A percentile compares a stretch with the other conserved stretches of the same genome.
These are phyloP conservation scores for Drosophila birchii DNA, from an alignment of 2,888 invertebrate species.

Conservation along the genomic window DNA sequence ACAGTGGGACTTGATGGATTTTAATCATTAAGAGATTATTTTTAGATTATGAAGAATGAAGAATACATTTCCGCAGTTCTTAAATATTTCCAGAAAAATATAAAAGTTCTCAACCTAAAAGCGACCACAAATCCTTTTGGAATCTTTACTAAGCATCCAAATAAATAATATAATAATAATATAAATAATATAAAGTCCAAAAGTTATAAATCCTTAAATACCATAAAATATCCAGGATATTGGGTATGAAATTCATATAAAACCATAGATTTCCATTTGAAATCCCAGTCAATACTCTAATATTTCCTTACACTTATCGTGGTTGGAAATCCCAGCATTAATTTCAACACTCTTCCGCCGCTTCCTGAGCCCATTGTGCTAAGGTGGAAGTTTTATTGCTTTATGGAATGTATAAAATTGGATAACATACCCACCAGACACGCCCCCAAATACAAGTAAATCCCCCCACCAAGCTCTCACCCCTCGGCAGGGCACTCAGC, in stretches of 20 bases:
- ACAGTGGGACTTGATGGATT: not conserved
- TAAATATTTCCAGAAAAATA: too few relatives aligned
- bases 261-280: not conserved
- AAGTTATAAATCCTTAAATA: not conserved
- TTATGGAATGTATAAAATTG: constrained; percentile 68
- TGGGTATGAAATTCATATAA: not conserved
- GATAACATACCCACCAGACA: constrained; percentile 61
- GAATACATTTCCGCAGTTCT: not conserved
- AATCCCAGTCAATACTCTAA: not conserved
- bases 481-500: constrained; percentile 19
- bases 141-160: too few relatives aligned
- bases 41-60: too few relatives aligned
- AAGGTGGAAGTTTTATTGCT: constrained; percentile 62
- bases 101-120: not conserved
- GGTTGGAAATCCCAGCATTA: constrained; percentile 6
- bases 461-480: not conserved
- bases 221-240: not conserved
- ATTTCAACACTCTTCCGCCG: constrained; percentile 25
- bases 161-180: too few relatives aligned
- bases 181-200: not conserved
- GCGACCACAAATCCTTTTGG: not conserved
- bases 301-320: constrained; percentile 1
- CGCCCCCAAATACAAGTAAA: constrained; percentile 38
- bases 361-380: constrained; percentile 50
- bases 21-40: not conserved